Evolutionary conservation across 2,888 invertebrate genomes (phyloP).

Genomic region (Entomobrya proxima): DNA sequence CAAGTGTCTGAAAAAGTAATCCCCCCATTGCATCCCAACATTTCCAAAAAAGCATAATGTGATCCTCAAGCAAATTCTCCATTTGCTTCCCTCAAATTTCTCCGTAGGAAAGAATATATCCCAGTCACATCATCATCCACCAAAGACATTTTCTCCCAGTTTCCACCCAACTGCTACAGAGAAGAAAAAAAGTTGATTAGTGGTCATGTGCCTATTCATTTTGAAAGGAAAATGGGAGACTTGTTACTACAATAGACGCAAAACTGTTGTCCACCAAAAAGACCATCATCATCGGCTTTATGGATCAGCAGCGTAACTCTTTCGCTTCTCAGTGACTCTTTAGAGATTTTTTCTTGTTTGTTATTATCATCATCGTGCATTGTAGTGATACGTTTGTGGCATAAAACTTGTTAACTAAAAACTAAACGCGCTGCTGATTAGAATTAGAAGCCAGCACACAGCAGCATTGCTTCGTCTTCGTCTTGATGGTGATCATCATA

Average conservation of each 20-base stretch:
- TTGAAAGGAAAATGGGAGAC: background rate
- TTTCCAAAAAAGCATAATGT: too few species aligned
- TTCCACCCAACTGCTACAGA: too few species aligned
- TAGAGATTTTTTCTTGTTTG: background rate
- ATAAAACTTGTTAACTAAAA: constrained; percentile 29
- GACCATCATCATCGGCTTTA: background rate
- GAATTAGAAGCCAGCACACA: too few species aligned
- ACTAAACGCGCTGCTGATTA: background rate
- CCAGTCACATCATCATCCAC: too few species aligned
- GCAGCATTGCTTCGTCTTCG: background rate
- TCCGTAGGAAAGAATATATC: too few species aligned
- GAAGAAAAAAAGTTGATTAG: too few species aligned
- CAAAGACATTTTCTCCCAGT: too few species aligned
- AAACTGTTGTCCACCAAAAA: background rate
- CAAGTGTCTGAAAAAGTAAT: constrained; percentile 35
- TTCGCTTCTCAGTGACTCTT: background rate
- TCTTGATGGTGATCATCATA: constrained; percentile 6
- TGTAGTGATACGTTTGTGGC: background rate
- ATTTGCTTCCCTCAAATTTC: too few species aligned
- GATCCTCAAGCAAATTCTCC: too few species aligned
- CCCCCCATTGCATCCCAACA: too few species aligned
- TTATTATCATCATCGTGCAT: background rate
- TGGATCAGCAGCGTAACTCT: constrained; percentile 20
- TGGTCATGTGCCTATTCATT: too few species aligned
- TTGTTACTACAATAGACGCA: background rate